phyloP scores from a whole-genome alignment of 1,140 invertebrate genomes.

The Propsilocerus akamusi region DNA sequence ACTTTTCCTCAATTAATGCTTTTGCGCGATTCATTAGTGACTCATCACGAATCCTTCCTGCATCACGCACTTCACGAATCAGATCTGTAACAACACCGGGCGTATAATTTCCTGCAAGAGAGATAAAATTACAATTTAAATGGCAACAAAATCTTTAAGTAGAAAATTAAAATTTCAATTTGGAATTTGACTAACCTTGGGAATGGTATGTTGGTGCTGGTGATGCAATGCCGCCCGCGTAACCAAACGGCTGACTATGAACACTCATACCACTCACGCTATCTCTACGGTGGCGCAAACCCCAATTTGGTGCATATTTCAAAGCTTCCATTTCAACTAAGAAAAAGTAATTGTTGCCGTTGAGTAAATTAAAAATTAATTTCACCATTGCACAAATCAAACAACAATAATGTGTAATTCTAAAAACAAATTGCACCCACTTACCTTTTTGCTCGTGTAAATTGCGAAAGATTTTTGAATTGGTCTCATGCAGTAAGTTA shows the following conservation, averaged over 20 bases:
- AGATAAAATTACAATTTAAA: not conserved
- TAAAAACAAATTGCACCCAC: slow-evolving; percentile 6
- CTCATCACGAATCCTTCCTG: slow-evolving; percentile 48
- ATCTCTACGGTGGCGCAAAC: slow-evolving; percentile 26
- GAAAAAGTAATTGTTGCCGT: too few species aligned
- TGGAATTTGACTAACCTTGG: slow-evolving; percentile 13
- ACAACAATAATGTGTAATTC: not conserved
- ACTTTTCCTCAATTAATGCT: slow-evolving; percentile 36
- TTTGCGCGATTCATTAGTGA: slow-evolving; percentile 38
- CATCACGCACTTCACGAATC: slow-evolving; percentile 54
- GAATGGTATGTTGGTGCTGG: slow-evolving; percentile 24
- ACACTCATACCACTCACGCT: slow-evolving; percentile 25
- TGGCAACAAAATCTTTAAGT: not conserved
- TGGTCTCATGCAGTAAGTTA: slow-evolving; percentile 22
- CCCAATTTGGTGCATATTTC: slow-evolving; percentile 23
- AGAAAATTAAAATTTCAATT: not conserved
- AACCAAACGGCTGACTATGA: slow-evolving; percentile 22
- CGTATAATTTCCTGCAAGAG: slow-evolving; percentile 33
- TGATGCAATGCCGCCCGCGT: slow-evolving; percentile 21
- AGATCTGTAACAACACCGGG: slow-evolving; percentile 55
- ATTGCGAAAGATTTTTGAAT: slow-evolving; percentile 24
- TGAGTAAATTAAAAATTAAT: not conserved
- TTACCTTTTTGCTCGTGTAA: slow-evolving; percentile 23
- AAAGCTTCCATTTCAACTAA: slow-evolving; percentile 25
- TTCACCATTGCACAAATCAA: not conserved